Percentiles rank a stretch among this genome's conserved stretches.
These are phyloP conservation scores for Galaxias olidus DNA, from an alignment of 2,797 vertebrate species.

Conservation along the genomic window DNA sequence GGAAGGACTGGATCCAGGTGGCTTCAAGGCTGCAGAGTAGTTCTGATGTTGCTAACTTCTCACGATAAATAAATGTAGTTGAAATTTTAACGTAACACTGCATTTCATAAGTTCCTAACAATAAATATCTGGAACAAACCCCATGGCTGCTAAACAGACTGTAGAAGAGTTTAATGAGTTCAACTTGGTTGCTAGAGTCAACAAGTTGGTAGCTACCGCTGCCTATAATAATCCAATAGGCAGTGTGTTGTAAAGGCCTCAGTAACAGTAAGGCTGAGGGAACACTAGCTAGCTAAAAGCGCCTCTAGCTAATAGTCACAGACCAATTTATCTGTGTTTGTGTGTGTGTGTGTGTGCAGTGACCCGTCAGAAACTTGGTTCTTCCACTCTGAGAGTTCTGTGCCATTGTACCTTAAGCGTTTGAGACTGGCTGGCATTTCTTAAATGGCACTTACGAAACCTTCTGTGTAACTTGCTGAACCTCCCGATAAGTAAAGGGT, in stretches of 20 bases:
- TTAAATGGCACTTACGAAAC: not conserved
- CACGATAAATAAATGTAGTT: not conserved
- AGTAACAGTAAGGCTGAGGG: too few species aligned
- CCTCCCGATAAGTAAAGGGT: too few species aligned
- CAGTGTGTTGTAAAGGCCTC: too few species aligned
- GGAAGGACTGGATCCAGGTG: constrained; percentile 73
- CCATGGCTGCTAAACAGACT: too few species aligned
- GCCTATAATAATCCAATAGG: too few species aligned
- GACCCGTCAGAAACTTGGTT: not conserved
- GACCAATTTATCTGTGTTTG: not conserved
- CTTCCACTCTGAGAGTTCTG: not conserved
- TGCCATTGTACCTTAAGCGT: not conserved
- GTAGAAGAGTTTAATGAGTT: too few species aligned
- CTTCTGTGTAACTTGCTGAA: too few species aligned
- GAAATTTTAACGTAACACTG: not conserved
- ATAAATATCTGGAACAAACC: not conserved
- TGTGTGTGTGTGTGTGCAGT: not conserved
- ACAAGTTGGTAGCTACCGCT: too few species aligned
- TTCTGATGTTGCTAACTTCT: constrained; percentile 22
- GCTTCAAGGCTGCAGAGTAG: constrained; percentile 85
- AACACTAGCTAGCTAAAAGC: too few species aligned
- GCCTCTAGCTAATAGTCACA: too few species aligned
- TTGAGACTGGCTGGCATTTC: not conserved
- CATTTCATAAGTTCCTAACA: not conserved
- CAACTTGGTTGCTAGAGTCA: too few species aligned